Conservation (phyloP, 2,113 vertebrate species). For the Dromaius novaehollandiae region DNA sequence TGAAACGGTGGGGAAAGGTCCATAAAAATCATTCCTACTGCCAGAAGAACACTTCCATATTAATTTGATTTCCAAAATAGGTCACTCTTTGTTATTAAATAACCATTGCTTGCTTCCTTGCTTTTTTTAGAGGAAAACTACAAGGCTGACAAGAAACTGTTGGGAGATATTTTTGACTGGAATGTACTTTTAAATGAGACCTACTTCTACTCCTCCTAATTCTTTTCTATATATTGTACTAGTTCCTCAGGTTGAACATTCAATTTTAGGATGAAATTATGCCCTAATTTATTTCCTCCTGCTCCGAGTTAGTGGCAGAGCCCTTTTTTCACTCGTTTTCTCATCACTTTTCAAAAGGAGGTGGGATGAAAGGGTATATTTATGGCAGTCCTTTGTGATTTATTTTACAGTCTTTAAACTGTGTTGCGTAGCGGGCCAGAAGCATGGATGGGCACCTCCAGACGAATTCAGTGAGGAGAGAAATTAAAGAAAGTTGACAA, state of each 20-base stretch:
- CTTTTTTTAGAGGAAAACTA: conserved; percentile 36
- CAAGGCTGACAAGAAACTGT: conserved; percentile 6
- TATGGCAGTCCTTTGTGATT: background rate
- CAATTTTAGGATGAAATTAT: background rate
- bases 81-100: conserved; percentile 27
- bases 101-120: background rate
- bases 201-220: conserved; percentile 9
- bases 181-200: conserved; percentile 47
- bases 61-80: conserved; percentile 49
- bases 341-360: background rate
- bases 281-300: background rate
- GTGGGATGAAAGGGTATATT: conserved; percentile 1
- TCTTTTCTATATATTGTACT: background rate
- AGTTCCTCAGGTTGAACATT: conserved; percentile 5
- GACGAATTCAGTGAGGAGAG: background rate
- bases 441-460: background rate
- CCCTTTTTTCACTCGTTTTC: background rate
- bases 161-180: conserved; percentile 31
- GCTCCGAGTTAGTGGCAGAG: background rate
- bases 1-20: background rate
- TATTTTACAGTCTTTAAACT: background rate
- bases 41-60: background rate
- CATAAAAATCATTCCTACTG: background rate
- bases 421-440: background rate
- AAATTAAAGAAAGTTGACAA: background rate